Evolutionary conservation across 2,888 invertebrate species (phyloP).

Genomic region (Mermis nigrescens): DNA sequence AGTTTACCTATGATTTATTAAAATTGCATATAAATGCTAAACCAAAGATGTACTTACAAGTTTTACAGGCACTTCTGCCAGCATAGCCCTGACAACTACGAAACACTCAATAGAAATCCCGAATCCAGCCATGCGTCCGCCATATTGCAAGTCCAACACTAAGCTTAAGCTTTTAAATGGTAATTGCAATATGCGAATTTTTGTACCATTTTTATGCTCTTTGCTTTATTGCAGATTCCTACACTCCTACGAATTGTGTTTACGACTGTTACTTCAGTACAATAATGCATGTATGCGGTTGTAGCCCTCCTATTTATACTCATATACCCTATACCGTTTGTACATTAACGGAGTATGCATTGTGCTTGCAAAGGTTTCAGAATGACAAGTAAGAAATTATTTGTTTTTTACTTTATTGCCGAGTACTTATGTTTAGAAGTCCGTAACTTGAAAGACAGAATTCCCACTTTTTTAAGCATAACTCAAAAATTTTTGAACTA

Average conservation of each 20-base stretch:
- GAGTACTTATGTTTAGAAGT: no score
- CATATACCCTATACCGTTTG: no score
- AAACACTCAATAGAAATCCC: neutral
- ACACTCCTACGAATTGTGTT: neutral
- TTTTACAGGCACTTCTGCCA: neutral
- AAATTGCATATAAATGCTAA: no score
- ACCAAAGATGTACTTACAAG: neutral
- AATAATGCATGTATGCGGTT: neutral
- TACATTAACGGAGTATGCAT: no score
- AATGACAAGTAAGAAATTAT: no score
- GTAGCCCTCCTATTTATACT: no score
- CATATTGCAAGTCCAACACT: neutral
- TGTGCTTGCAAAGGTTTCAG: no score
- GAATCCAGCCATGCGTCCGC: neutral
- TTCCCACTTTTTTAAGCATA: no score
- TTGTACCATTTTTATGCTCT: neutral
- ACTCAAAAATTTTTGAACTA: no score
- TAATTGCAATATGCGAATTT: neutral
- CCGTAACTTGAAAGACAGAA: no score
- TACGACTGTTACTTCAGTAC: neutral
- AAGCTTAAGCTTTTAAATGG: neutral
- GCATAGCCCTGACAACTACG: neutral
- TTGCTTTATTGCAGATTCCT: neutral
- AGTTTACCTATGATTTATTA: no score
- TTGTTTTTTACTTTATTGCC: no score